These are phyloP conservation scores for Catharus fuscescens DNA, from an alignment of 2,113 vertebrate species.

Conservation along the genomic window DNA sequence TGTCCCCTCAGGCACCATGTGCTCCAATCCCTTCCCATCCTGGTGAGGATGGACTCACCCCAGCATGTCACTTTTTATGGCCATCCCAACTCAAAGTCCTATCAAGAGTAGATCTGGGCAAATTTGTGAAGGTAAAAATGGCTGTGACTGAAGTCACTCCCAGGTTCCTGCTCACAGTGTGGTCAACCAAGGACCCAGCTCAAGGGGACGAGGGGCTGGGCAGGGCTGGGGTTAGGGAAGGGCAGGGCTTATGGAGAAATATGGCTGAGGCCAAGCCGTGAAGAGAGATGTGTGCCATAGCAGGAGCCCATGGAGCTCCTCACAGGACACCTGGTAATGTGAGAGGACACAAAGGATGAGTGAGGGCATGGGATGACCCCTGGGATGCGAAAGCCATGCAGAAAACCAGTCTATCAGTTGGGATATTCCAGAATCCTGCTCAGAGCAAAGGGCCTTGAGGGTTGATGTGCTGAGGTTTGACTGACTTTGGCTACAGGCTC, in stretches of 20 bases:
- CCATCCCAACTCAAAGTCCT: background rate
- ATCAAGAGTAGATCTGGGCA: background rate
- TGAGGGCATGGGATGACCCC: background rate
- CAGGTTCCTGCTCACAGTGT: background rate
- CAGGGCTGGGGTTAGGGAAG: background rate
- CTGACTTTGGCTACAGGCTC: background rate
- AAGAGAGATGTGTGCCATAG: background rate
- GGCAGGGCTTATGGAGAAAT: background rate
- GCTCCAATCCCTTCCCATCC: background rate
- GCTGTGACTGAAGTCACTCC: background rate
- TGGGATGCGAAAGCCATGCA: background rate
- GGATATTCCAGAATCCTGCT: background rate
- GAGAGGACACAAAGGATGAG: background rate
- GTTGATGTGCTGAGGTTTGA: background rate
- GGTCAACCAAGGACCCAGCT: background rate
- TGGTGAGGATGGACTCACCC: background rate
- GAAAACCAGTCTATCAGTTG: background rate
- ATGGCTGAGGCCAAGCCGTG: background rate
- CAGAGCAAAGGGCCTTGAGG: background rate
- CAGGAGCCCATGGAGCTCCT: background rate
- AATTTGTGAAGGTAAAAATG: background rate
- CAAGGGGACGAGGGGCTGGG: background rate
- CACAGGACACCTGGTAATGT: background rate
- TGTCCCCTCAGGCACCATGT: background rate
- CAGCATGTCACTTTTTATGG: background rate